Evolutionary conservation across 2,113 vertebrate species (phyloP).

Genomic region (Ptychochromis oligacanthus): DNA sequence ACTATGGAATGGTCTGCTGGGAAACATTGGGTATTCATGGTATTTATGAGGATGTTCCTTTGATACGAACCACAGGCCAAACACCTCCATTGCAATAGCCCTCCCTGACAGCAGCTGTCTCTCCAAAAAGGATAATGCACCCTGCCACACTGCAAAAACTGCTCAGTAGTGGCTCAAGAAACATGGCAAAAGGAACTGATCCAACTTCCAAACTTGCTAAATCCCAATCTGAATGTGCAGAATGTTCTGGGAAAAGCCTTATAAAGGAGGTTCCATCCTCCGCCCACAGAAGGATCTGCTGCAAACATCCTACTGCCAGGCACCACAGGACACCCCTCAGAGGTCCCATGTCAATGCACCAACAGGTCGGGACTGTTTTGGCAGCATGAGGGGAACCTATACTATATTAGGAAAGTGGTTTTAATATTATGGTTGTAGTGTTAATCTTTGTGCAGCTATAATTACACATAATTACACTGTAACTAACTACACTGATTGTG

Average conservation of each 20-base stretch:
- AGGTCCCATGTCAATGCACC: neutral
- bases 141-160: neutral
- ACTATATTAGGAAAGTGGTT: too few relatives aligned
- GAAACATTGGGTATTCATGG: too few relatives aligned
- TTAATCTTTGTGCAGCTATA: too few relatives aligned
- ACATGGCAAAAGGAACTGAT: neutral
- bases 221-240: neutral
- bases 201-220: neutral
- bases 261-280: too few relatives aligned
- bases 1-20: too few relatives aligned
- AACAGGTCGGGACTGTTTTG: neutral
- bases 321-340: neutral
- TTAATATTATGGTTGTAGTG: too few relatives aligned
- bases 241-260: too few relatives aligned
- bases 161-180: rapidly evolving
- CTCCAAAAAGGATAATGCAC: neutral
- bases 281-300: neutral
- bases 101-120: neutral
- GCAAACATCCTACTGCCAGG: neutral
- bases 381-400: neutral
- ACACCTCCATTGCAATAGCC: too few relatives aligned
- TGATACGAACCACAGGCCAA: too few relatives aligned
- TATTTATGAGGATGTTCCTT: too few relatives aligned
- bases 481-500: too few relatives aligned
- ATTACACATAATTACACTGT: too few relatives aligned